Evolutionary conservation across 2,888 invertebrate species (phyloP), one percentile per base, ranked within the genome.

Genomic region (Xanthia icteritia): DNA sequence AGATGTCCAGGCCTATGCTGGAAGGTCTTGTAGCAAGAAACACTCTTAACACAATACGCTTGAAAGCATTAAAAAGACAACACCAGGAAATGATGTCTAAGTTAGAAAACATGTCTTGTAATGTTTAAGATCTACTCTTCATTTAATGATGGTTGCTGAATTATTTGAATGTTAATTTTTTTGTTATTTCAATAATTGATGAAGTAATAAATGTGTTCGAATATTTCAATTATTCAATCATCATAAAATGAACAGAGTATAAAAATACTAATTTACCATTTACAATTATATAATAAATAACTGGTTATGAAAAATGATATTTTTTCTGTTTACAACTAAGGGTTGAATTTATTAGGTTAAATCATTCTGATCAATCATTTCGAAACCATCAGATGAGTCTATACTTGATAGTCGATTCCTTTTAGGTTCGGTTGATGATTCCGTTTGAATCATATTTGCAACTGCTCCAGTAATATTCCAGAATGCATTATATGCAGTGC

Each of bases 1-100:
- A 97, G 97, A 95, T 96, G 93, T 97, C 97, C 31, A 92, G 96
- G 79, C 97, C 97, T 31, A 96, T 97, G 97, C 87, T 97, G 81
- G 97, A 97, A 89, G 95, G 94, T 58, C 93, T 97, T 79, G 95
- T 96, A 64, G 95, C 96, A 56, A 92, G 96, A 86, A 97, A 97
- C 90, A 91, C 91, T 77, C 89, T 96, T 13, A 95, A 95, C 84
- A 92, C 89, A 88, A 88, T 96, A 66, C 92, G 97, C 61, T 89
- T 97, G 75, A 94, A 93, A 89, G 95, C 96, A 77, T 90, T 97
- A 81, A 96, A 96, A 88, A 95, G 92, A 88, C 95, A 96, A 79
- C 97, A 96, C 86, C 95, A 95, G 88, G 93, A 95, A 86, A 91
- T 97, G 86, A 95, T 97, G 95, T 91, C 93, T 11, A 94, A 93